Evolutionary conservation across 2,888 invertebrate species (phyloP).

Genomic region (Tipula confusa): DNA sequence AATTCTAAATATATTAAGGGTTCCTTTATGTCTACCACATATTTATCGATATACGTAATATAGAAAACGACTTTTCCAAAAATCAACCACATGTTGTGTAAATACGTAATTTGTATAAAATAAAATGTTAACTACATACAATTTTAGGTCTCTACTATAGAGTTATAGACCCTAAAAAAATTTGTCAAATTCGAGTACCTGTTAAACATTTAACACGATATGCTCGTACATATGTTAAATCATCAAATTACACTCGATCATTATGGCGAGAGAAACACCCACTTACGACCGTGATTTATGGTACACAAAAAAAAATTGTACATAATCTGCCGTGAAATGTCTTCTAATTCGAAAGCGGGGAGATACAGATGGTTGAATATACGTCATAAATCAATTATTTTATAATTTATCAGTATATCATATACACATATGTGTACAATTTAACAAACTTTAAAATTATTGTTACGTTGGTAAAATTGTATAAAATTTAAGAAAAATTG

Average conservation of each 20-base stretch:
- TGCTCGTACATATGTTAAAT: background rate
- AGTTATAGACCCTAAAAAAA: background rate
- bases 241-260: constrained; percentile 3
- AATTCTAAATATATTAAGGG: background rate
- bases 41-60: background rate
- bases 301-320: too few relatives aligned
- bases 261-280: background rate
- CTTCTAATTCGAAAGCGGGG: background rate
- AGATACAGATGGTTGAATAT: constrained; percentile 9
- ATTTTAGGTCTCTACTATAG: background rate
- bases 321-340: background rate
- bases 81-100: constrained; percentile 6
- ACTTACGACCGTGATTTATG: background rate
- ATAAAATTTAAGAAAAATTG: too few relatives aligned
- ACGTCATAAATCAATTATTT: background rate
- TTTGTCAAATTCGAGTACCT: background rate
- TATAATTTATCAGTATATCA: too few relatives aligned
- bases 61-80: background rate
- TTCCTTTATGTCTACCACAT: background rate
- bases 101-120: background rate
- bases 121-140: background rate
- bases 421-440: background rate
- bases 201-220: background rate
- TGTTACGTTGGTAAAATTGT: background rate
- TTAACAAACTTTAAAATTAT: background rate